phyloP scores from a whole-genome alignment of 2,797 vertebrate species.

The Pseudocheirus occidentalis region DNA sequence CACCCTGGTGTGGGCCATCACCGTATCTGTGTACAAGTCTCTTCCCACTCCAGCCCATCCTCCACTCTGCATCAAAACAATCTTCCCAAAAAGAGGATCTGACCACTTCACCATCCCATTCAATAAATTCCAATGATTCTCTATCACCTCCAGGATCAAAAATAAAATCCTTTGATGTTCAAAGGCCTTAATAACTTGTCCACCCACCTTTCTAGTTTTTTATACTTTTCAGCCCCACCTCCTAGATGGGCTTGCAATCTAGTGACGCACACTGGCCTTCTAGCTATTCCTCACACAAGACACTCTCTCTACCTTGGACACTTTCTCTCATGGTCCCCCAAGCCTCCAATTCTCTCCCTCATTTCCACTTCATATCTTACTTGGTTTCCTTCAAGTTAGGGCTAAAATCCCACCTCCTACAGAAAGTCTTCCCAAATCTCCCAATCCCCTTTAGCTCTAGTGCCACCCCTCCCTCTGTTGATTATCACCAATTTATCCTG shows the following conservation, averaged over 20 bases:
- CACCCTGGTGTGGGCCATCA: not conserved
- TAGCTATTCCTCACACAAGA: not conserved
- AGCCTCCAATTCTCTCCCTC: not conserved
- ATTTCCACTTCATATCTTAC: not conserved
- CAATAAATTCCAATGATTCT: not conserved
- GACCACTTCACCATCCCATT: not conserved
- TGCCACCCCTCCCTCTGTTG: not conserved
- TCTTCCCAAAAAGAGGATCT: not conserved
- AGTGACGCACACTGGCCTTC: not conserved
- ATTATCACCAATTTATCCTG: not conserved
- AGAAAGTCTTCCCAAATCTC: not conserved
- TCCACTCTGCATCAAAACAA: not conserved
- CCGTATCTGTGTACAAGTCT: not conserved
- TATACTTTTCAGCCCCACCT: not conserved
- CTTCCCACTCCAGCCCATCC: too few relatives aligned
- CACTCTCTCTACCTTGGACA: not conserved
- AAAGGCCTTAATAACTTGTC: not conserved
- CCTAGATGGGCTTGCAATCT: not conserved
- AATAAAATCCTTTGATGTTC: not conserved
- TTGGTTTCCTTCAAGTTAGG: not conserved
- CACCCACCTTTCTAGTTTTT: not conserved
- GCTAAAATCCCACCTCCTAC: not conserved
- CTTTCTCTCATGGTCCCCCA: not conserved
- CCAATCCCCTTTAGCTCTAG: not conserved
- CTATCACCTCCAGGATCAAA: not conserved